Conservation (phyloP, 2,797 vertebrate species). For the Galaxias olidus region DNA sequence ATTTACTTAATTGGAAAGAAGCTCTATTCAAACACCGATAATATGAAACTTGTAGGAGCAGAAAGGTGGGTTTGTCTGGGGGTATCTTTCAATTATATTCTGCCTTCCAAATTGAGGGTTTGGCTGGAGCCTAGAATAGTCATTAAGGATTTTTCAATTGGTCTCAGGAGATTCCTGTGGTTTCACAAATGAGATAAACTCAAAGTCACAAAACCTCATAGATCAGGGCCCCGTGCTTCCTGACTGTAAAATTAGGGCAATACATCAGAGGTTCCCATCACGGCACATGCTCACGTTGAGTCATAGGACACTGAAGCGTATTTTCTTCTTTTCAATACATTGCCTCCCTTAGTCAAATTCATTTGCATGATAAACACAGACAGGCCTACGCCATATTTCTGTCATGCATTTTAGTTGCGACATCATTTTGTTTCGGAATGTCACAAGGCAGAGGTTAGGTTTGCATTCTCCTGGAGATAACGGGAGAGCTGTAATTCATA, state of each 20-base stretch:
- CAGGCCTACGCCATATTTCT: constrained; percentile 63
- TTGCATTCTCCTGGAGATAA: constrained; percentile 50
- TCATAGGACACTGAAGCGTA: constrained; percentile 54
- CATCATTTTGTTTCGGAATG: constrained; percentile 59
- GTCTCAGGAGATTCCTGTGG: constrained; percentile 62
- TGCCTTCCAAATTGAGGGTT: constrained; percentile 46
- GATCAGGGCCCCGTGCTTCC: constrained; percentile 53
- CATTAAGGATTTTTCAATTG: constrained; percentile 63
- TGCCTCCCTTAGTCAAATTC: constrained; percentile 52
- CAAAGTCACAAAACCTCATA: constrained; percentile 52
- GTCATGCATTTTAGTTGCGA: constrained; percentile 62
- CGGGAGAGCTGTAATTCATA: constrained; percentile 65
- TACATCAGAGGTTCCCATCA: constrained; percentile 67
- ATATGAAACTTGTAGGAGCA: constrained; percentile 38
- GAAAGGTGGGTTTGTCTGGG: constrained; percentile 57
- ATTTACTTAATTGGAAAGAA: too few relatives aligned
- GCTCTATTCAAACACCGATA: too few relatives aligned
- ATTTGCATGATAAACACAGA: constrained; percentile 47
- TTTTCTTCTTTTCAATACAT: constrained; percentile 24
- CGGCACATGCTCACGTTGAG: constrained; percentile 66
- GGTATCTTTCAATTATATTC: constrained; percentile 62
- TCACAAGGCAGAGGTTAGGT: constrained; percentile 51
- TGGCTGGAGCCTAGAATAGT: constrained; percentile 47
- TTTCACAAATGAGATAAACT: constrained; percentile 59
- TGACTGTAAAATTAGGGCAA: constrained; percentile 61